Evolutionary conservation across 2,113 vertebrate genomes (phyloP), one percentile per base, ranked within the genome.

Genomic region (Ellobius talpinus): DNA sequence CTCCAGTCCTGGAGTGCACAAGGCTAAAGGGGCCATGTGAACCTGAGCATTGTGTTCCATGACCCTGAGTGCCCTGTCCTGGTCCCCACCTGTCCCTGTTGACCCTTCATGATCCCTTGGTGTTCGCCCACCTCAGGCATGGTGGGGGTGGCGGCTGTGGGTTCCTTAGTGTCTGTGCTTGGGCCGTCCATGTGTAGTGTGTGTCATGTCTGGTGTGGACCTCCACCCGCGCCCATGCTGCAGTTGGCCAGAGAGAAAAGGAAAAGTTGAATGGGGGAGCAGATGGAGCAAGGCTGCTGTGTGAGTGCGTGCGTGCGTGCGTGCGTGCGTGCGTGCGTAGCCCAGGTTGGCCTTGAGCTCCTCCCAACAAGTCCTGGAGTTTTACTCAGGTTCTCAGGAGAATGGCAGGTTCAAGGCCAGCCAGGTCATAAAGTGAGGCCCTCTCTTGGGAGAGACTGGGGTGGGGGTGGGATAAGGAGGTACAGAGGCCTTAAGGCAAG

Each of bases 221-320:
- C 21, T 39, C 50, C 36, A n/a, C 31, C 21, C 4, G 7, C 0
- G 5, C 10, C 19, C 81, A 17, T 17, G 52, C 12, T 8, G 19
- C 12, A n/a, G 31, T n/a, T 19, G 78, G 33, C 72, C 78, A 58
- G 52, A n/a, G 23, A 42, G n/a, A 85, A 65, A 19, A 24, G 61
- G n/a, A 65, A 39, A 42, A 11, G 82, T 42, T 45, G 58, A n/a
- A 0, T 58, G n/a, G 2, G 42, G 39, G 9, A 16, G 42, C 26
- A 42, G 55, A 8, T n/a, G 13, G 55, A 61, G 55, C 52, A 39
- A 24, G 74, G 55, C 12, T 39, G 23, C 31, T 55, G 33, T n/a
- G n/a, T n/a, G n/a, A n/a, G n/a, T n/a, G n/a, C 33, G 31, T 45
- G 24, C 0, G 5, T 1, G 55, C 55, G 16, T n/a, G 26, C 8